phyloP scores from a whole-genome alignment of 2,113 vertebrate species.

The Gobio gobio region DNA sequence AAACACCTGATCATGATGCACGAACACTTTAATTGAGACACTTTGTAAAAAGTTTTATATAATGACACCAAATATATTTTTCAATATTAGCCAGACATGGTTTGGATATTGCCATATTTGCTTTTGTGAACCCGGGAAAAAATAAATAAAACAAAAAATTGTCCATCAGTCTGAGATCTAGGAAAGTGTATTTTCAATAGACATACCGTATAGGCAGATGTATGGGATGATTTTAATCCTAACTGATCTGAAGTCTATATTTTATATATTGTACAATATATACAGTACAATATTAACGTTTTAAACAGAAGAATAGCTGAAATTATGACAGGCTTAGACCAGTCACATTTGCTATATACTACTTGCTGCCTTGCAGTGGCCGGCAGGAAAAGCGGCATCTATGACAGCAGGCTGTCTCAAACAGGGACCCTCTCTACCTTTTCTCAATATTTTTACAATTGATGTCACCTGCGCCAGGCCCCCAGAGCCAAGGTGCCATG shows the following conservation, averaged over 20 bases:
- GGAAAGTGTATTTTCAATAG: not conserved
- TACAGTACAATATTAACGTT: not conserved
- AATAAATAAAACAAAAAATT: too few species aligned
- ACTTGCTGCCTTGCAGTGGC: conserved; percentile 57
- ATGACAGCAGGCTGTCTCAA: conserved; percentile 64
- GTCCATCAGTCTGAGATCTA: not conserved
- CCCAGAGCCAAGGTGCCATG: conserved; percentile 74
- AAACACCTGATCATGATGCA: not conserved
- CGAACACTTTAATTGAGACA: not conserved
- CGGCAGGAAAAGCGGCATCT: conserved; percentile 58
- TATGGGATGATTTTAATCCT: not conserved
- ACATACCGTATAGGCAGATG: not conserved
- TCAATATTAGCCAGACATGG: not conserved
- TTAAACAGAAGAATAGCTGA: conserved; percentile 1
- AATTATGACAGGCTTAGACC: conserved; percentile 33
- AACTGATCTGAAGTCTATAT: not conserved
- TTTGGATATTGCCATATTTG: not conserved
- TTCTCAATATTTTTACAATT: conserved; percentile 59
- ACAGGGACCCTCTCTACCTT: conserved; percentile 55
- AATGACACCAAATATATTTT: not conserved
- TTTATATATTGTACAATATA: not conserved
- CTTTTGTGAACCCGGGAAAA: not conserved
- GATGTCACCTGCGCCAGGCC: conserved; percentile 73
- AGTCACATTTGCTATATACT: conserved; percentile 49
- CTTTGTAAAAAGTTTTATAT: not conserved